Evolutionary conservation across 2,888 invertebrate species (phyloP).

Genomic region (Dynastes hyllus): DNA sequence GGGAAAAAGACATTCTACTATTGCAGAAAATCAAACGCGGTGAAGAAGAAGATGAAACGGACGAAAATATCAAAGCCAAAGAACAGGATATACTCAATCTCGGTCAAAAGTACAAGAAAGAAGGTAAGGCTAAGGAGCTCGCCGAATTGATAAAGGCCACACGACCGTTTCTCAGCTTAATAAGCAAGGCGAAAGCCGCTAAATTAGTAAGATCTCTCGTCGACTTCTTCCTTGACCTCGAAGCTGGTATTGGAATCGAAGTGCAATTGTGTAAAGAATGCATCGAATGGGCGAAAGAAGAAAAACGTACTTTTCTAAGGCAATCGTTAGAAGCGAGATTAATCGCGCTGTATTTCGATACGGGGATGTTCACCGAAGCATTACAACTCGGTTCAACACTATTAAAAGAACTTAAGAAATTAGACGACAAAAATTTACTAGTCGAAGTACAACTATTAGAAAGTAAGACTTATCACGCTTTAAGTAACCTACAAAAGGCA

Average conservation of each 20-base stretch:
- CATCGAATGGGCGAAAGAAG: constrained; percentile 99
- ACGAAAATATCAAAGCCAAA: constrained; percentile 92
- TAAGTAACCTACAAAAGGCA: constrained; percentile 97
- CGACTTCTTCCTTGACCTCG: constrained; percentile 97
- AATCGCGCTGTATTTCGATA: constrained; percentile 95
- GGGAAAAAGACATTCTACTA: constrained; percentile 83
- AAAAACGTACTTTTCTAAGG: constrained; percentile 96
- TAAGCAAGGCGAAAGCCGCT: constrained; percentile 99
- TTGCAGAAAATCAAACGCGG: constrained; percentile 86
- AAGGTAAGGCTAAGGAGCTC: constrained; percentile 93
- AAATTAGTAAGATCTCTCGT: constrained; percentile 97
- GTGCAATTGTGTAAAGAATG: constrained; percentile 96
- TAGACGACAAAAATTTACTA: constrained; percentile 98
- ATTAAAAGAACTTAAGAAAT: constrained; percentile 95
- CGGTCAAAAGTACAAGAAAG: constrained; percentile 93
- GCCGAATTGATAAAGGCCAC: constrained; percentile 95
- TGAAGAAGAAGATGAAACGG: constrained; percentile 86
- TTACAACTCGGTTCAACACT: constrained; percentile 88
- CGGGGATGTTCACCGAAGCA: constrained; percentile 91
- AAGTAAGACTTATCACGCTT: constrained; percentile 98
- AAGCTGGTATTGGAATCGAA: constrained; percentile 96
- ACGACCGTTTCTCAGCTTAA: constrained; percentile 93
- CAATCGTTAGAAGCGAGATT: constrained; percentile 97
- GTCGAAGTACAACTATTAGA: constrained; percentile 99
- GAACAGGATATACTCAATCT: constrained; percentile 96